A percentile compares a stretch with the other conserved stretches of the same genome.
These are phyloP conservation scores for Leptopterna dolabrata DNA, from an alignment of 2,888 invertebrate species.

Conservation along the genomic window DNA sequence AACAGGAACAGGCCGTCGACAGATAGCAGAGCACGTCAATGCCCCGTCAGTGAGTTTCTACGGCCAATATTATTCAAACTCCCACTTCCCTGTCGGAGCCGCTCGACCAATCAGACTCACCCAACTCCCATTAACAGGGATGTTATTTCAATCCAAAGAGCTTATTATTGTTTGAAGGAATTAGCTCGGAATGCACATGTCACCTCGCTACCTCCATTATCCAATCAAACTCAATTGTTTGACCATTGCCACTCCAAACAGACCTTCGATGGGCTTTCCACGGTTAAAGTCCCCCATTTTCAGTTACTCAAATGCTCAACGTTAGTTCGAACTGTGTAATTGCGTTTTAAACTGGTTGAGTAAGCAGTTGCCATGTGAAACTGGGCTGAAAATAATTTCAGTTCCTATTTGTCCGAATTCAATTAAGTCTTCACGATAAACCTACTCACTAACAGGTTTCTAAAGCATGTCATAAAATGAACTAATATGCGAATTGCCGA, in stretches of 20 bases:
- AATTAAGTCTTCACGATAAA: too few relatives aligned
- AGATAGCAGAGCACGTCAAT: background rate
- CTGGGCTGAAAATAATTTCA: background rate
- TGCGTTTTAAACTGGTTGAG: background rate
- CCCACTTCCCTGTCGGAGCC: background rate
- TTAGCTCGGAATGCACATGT: slow-evolving; percentile 45
- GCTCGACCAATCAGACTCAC: slow-evolving; percentile 18
- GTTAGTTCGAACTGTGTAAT: background rate
- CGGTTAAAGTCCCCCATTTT: background rate
- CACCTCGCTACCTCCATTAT: slow-evolving; percentile 42
- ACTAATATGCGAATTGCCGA: too few relatives aligned
- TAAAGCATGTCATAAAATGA: too few relatives aligned
- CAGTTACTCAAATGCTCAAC: background rate
- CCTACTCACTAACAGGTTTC: too few relatives aligned
- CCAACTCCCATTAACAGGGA: slow-evolving; percentile 41
- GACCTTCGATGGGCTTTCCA: background rate
- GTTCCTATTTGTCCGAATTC: too few relatives aligned
- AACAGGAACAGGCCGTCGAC: background rate
- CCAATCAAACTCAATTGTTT: slow-evolving; percentile 53
- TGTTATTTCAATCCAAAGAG: slow-evolving; percentile 53
- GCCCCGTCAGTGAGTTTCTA: slow-evolving; percentile 1
- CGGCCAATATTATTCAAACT: slow-evolving; percentile 6
- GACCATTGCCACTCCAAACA: slow-evolving; percentile 33
- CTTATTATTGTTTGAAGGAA: slow-evolving; percentile 50
- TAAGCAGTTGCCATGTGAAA: background rate